These are phyloP conservation scores for Dilophus febrilis DNA, from an alignment of 2,888 invertebrate species.

Conservation along the genomic window DNA sequence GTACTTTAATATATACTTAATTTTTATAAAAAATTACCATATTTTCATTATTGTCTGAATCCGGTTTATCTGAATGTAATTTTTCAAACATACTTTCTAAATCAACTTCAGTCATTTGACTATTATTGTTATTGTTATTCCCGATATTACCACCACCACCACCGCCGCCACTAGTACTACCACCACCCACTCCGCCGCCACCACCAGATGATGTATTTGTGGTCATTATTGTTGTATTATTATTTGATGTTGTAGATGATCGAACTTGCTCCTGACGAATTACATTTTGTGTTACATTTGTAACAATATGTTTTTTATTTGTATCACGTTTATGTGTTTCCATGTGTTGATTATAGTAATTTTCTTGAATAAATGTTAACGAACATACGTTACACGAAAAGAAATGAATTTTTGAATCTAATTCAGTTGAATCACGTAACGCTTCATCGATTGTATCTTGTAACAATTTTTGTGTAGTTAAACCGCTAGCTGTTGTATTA, in stretches of 20 bases:
- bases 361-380: conserved; percentile 30
- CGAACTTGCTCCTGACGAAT: no score
- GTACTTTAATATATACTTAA: no score
- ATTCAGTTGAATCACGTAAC: conserved; percentile 22
- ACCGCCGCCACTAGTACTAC: not conserved
- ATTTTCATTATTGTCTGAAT: conserved; percentile 19
- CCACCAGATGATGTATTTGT: conserved; percentile 4
- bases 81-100: conserved; percentile 32
- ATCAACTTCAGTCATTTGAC: conserved; percentile 24
- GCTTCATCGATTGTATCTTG: conserved; percentile 31
- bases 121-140: conserved; percentile 12
- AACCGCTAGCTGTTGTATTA: not conserved
- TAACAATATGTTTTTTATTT: conserved; percentile 11
- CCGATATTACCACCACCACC: not conserved
- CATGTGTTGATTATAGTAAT: conserved; percentile 31
- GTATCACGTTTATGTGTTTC: conserved; percentile 27
- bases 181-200: not conserved
- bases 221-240: conserved; percentile 9
- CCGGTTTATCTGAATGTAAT: conserved; percentile 30
- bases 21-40: no score
- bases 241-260: no score
- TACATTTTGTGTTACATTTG: conserved; percentile 12
- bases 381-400: conserved; percentile 31
- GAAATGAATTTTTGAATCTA: conserved; percentile 23
- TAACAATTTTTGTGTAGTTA: conserved; percentile 27